Conservation (phyloP, 2,888 invertebrate species). For the Lasioglossum marginatum region DNA sequence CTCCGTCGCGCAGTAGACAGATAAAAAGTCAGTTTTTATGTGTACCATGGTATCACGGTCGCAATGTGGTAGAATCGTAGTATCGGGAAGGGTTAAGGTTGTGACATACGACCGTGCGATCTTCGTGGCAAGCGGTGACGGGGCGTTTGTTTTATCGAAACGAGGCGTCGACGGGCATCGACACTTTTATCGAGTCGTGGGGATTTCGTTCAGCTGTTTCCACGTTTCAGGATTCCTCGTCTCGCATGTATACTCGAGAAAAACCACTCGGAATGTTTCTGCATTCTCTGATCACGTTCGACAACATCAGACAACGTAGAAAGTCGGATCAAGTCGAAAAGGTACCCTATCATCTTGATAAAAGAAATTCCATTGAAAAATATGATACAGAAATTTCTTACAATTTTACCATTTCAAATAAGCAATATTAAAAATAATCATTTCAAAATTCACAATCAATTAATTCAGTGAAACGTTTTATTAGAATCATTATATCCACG, state of each 20-base stretch:
- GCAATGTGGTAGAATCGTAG: background rate
- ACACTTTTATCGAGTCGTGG: constrained; percentile 65
- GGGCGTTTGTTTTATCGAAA: constrained; percentile 73
- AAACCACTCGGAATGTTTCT: background rate
- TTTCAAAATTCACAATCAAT: background rate
- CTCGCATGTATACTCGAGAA: background rate
- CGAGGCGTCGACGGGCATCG: constrained; percentile 73
- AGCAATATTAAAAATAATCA: background rate
- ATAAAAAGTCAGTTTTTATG: background rate
- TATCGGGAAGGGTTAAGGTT: constrained; percentile 37
- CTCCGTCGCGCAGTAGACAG: background rate
- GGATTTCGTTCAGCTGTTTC: constrained; percentile 42
- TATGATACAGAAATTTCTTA: background rate
- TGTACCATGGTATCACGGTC: background rate
- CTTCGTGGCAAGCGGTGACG: constrained; percentile 68
- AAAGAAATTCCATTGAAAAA: background rate
- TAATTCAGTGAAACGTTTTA: background rate
- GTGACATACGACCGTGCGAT: constrained; percentile 17
- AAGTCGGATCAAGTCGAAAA: background rate
- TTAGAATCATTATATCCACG: background rate
- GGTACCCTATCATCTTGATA: background rate
- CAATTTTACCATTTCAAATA: background rate
- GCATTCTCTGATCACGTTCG: background rate
- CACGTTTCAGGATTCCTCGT: constrained; percentile 16
- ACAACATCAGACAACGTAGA: background rate